Percentiles rank a stretch among this genome's conserved stretches.
These are phyloP conservation scores for Tylochromis polylepis DNA, from an alignment of 2,113 vertebrate species.

Conservation along the genomic window DNA sequence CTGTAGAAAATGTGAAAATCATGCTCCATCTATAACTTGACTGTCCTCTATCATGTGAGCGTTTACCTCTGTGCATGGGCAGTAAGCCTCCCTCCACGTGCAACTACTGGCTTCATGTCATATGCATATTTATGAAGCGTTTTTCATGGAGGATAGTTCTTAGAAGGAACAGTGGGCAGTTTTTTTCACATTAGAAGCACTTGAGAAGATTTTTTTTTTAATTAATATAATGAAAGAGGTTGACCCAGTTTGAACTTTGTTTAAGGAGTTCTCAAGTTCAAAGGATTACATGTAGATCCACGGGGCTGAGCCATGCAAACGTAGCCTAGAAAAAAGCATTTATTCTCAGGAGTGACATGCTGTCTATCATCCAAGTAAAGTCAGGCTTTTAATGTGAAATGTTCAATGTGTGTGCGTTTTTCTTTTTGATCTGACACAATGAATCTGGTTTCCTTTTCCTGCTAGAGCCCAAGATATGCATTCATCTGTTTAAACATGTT, in stretches of 20 bases:
- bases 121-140: background rate
- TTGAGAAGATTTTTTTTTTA: background rate
- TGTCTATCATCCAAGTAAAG: background rate
- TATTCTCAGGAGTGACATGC: background rate
- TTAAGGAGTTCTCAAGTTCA: background rate
- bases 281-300: background rate
- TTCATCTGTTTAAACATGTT: background rate
- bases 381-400: background rate
- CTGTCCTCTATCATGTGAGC: slow-evolving; percentile 26
- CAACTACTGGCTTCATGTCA: slow-evolving; percentile 17
- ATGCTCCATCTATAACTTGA: background rate
- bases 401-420: background rate
- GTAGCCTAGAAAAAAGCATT: background rate
- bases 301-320: background rate
- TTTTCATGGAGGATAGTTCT: background rate
- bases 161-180: background rate
- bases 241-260: background rate
- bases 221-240: background rate
- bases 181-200: background rate
- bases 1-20: background rate
- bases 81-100: slow-evolving; percentile 41
- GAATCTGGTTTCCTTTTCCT: background rate
- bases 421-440: background rate
- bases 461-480: background rate
- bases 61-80: slow-evolving; percentile 13